phyloP scores from a whole-genome alignment of 2,888 invertebrate species.

The Poecilobothrus nobilitatus region DNA sequence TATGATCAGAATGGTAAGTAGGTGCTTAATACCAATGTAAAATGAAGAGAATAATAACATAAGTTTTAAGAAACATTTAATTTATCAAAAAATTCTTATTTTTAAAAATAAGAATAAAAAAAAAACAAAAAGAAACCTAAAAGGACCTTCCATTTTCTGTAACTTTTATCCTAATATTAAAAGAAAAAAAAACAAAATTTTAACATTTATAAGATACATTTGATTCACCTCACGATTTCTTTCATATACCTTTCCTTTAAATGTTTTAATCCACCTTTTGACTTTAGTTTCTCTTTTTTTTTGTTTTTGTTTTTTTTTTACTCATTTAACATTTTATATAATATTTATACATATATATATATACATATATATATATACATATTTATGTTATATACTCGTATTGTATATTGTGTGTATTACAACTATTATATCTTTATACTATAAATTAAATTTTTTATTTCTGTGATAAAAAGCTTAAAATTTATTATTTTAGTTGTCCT shows the following conservation, averaged over 20 bases:
- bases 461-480: too few species aligned
- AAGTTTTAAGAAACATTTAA: neutral
- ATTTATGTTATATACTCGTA: too few species aligned
- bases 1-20: too few species aligned
- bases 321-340: too few species aligned
- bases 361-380: neutral
- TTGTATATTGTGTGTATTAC: too few species aligned
- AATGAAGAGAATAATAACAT: too few species aligned
- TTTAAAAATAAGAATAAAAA: neutral
- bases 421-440: too few species aligned
- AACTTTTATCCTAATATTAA: neutral
- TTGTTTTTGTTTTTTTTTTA: neutral
- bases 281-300: neutral
- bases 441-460: too few species aligned
- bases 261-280: slow-evolving; percentile 10
- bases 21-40: too few species aligned
- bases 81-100: neutral
- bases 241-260: slow-evolving; percentile 6
- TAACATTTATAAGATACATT: slow-evolving; percentile 3
- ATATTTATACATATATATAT: neutral
- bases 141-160: neutral
- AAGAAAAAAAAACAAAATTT: neutral
- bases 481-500: too few species aligned
- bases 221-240: slow-evolving; percentile 7
- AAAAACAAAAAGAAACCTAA: neutral